phyloP scores from a whole-genome alignment of 2,797 vertebrate genomes.

The Aythya fuligula region DNA sequence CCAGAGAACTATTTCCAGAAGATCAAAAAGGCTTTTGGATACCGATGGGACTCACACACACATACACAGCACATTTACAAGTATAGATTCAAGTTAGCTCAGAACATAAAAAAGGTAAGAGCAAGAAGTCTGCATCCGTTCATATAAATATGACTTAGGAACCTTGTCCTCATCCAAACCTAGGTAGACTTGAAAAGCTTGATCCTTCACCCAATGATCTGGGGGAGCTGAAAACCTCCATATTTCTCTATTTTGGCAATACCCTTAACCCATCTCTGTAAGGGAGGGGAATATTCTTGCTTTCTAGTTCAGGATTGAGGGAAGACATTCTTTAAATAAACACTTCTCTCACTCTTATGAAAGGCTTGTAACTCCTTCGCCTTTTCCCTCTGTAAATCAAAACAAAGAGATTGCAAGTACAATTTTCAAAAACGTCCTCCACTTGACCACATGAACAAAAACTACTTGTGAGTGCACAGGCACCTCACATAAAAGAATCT shows the following conservation, averaged over 20 bases:
- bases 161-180: background rate
- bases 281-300: background rate
- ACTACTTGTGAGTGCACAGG: fast-evolving
- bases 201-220: background rate
- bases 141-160: background rate
- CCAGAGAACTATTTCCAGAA: background rate
- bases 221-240: background rate
- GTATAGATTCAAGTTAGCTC: background rate
- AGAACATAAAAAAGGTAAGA: background rate
- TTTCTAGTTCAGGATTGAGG: background rate
- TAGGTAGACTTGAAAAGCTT: background rate
- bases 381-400: background rate
- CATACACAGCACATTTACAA: background rate
- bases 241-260: background rate
- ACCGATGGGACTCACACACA: background rate
- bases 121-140: background rate
- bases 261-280: background rate
- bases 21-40: background rate
- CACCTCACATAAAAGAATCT: fast-evolving
- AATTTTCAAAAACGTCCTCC: fast-evolving
- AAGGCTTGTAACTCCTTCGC: background rate
- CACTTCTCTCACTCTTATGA: background rate
- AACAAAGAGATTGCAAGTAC: background rate
- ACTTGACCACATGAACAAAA: background rate
- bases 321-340: background rate